phyloP scores from a whole-genome alignment of 2,888 invertebrate genomes.

The Abscondita cerata region DNA sequence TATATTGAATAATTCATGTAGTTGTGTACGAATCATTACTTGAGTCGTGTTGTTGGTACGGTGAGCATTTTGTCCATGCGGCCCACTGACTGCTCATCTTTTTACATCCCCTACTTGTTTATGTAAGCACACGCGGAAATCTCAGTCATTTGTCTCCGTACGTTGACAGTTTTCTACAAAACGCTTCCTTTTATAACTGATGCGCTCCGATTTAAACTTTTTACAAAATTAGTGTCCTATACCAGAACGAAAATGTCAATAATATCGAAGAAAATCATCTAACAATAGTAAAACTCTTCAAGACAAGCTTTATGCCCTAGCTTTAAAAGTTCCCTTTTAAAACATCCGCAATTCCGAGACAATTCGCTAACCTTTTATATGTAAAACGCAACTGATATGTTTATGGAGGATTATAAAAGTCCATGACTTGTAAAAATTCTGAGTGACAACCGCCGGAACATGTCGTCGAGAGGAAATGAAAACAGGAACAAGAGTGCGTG shows the following conservation, averaged over 20 bases:
- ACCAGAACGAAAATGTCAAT: constrained; percentile 26
- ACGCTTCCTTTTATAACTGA: constrained; percentile 38
- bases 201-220: constrained; percentile 28
- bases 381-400: constrained; percentile 59
- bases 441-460: constrained; percentile 59
- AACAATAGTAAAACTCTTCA: constrained; percentile 22
- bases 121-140: constrained; percentile 53
- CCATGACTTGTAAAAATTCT: constrained; percentile 61
- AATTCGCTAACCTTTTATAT: constrained; percentile 57
- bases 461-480: constrained; percentile 58
- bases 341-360: constrained; percentile 54
- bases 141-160: constrained; percentile 41
- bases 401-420: constrained; percentile 60
- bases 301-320: constrained; percentile 17
- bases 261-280: constrained; percentile 16
- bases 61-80: constrained; percentile 56
- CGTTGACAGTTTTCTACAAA: constrained; percentile 51
- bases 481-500: constrained; percentile 57
- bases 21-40: constrained; percentile 59
- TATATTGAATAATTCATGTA: constrained; percentile 57
- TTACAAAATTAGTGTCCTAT: constrained; percentile 32
- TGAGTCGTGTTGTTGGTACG: constrained; percentile 56
- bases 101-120: constrained; percentile 51
- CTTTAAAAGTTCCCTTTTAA: constrained; percentile 31
- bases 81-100: constrained; percentile 44